These are phyloP conservation scores for Myoxocephalus aenaeus DNA, from an alignment of 2,797 vertebrate species.

Conservation along the genomic window DNA sequence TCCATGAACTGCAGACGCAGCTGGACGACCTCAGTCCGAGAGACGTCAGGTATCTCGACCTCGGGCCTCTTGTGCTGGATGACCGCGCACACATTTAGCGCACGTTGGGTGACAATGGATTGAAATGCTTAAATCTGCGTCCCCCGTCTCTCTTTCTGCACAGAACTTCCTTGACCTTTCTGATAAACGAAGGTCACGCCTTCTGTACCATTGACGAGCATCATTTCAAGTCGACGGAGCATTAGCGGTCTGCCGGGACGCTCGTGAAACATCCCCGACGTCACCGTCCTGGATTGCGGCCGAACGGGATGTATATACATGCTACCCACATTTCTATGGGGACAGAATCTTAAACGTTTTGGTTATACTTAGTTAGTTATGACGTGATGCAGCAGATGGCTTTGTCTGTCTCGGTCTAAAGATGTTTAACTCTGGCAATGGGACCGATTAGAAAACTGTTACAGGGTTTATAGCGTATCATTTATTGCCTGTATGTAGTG, in stretches of 20 bases:
- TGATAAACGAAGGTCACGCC: slow-evolving; percentile 62
- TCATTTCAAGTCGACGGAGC: slow-evolving; percentile 62
- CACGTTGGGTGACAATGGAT: background rate
- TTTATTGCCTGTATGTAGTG: background rate
- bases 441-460: background rate
- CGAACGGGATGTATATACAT: background rate
- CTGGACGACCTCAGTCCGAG: slow-evolving; percentile 21
- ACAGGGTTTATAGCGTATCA: background rate
- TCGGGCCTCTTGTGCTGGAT: background rate
- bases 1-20: slow-evolving; percentile 35
- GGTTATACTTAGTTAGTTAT: background rate
- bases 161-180: slow-evolving; percentile 63
- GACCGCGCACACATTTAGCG: background rate
- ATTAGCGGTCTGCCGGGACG: background rate
- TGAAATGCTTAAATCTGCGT: background rate
- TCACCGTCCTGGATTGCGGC: background rate
- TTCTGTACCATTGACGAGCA: slow-evolving; percentile 66
- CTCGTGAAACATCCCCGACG: background rate
- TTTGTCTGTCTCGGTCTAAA: background rate
- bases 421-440: background rate
- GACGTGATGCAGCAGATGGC: background rate
- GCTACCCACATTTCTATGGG: background rate
- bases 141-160: background rate
- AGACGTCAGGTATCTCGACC: slow-evolving; percentile 58
- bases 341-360: background rate